Evolutionary conservation across 2,113 vertebrate genomes (phyloP), one percentile per base, ranked within the genome.

Genomic region (Chinchilla lanigera): DNA sequence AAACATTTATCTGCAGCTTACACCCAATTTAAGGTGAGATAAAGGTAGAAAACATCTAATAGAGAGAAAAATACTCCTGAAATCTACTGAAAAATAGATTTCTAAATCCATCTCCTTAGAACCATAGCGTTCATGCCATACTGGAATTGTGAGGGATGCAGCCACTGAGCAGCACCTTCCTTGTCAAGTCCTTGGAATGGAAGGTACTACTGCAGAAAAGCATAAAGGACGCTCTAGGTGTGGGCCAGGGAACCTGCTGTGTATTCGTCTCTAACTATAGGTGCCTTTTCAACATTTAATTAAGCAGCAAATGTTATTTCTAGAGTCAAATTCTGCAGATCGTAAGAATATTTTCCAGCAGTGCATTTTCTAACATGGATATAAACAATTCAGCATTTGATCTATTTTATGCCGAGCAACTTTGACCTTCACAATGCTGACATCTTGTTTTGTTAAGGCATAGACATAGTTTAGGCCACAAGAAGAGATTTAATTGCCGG

Each of bases 391-490:
- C 82, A 89, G 96, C 89, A 58, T 41, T 94, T 93, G 56, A 83
- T 69, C 96, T 96, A 78, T 96, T 96, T 97, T 96, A 75, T 95
- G 93, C 82, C 75, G 81, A 97, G 22, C 95, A 98, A 92, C 96
- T 97, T 94, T 96, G 97, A 95, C 95, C 95, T 98, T 97, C 95
- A 96, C 14, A 69, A 60, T 97, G 97, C 96, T 97, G 92, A 97
- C 86, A 81, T 95, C 95, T 96, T 94, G 85, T 96, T 94, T 98
- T 94, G 88, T 82, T 47, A 87, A 97, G 83, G 30, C 38, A 75
- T 33, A 96, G 94, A 58, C 83, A 95, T 44, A 95, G 67, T 84
- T 73, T 86, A 35, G 56, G 19, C 50, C 96, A 95, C 67, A 89
- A 91, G 92, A 94, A 95, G 93, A 96, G 22, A 89, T 56, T 30